These are phyloP conservation scores for Amiota communis DNA, from an alignment of 2,888 invertebrate species.

Conservation along the genomic window DNA sequence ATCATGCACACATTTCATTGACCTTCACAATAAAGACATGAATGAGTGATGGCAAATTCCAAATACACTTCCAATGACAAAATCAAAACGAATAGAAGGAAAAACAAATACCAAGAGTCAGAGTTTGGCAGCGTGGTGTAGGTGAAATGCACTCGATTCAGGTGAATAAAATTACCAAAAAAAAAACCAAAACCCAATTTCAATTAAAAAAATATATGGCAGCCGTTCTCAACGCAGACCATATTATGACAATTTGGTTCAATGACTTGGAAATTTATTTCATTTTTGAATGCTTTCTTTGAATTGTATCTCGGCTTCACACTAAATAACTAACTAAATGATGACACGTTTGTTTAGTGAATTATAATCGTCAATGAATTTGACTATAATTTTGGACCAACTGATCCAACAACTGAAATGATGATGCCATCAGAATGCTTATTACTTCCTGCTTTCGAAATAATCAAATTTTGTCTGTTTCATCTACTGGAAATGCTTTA, in stretches of 20 bases:
- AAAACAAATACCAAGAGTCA: no score
- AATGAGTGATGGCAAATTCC: conserved; percentile 47
- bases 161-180: background rate
- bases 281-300: background rate
- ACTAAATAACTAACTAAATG: no score
- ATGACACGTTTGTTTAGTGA: no score
- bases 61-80: conserved; percentile 19
- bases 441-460: no score
- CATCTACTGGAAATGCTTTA: no score
- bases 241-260: background rate
- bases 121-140: background rate
- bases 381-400: no score
- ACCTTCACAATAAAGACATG: conserved; percentile 50
- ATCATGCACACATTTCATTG: conserved; percentile 52
- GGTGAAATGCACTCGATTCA: background rate
- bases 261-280: conserved; percentile 14
- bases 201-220: conserved; percentile 21
- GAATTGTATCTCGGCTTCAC: no score
- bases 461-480: no score
- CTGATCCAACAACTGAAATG: no score
- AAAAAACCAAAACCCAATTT: conserved; percentile 25
- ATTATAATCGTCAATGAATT: no score
- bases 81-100: background rate
- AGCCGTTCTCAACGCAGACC: no score
- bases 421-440: no score